phyloP scores from a whole-genome alignment of 2,113 vertebrate species.

The Cinclus cinclus region DNA sequence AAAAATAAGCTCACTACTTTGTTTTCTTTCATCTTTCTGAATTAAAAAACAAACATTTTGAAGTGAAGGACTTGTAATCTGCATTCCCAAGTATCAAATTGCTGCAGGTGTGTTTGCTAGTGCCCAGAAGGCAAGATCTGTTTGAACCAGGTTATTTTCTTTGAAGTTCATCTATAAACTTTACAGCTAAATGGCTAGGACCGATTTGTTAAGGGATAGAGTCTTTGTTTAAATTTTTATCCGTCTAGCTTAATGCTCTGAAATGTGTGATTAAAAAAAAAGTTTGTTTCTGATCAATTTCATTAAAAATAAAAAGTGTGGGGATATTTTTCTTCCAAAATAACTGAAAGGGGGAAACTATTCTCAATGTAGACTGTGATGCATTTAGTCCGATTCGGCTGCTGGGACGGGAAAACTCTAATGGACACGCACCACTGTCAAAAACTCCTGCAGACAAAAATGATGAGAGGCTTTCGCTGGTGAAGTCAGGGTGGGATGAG shows the following conservation, averaged over 20 bases:
- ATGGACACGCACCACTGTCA: not conserved
- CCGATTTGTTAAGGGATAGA: conserved; percentile 4
- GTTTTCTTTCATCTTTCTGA: conserved; percentile 65
- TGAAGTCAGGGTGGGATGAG: conserved; percentile 10
- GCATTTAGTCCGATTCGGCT: not conserved
- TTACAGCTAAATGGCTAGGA: not conserved
- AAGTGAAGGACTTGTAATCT: conserved; percentile 67
- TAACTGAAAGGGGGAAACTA: not conserved
- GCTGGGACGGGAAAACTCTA: not conserved
- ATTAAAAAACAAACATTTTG: conserved; percentile 69
- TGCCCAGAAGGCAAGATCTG: conserved; percentile 60
- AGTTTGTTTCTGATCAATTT: not conserved
- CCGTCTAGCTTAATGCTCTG: not conserved
- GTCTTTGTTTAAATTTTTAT: conserved; percentile 23
- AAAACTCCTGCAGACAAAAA: conserved; percentile 4
- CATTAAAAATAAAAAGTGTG: not conserved
- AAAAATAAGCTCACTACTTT: not conserved
- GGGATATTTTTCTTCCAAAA: not conserved
- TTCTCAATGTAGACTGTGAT: not conserved
- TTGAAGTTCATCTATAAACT: conserved; percentile 63
- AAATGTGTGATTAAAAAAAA: not conserved
- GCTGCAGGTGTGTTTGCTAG: conserved; percentile 70
- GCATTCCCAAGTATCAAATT: conserved; percentile 70
- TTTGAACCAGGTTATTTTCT: conserved; percentile 66
- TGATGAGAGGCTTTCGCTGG: not conserved